Percentiles rank a stretch among this genome's conserved stretches.
These are phyloP conservation scores for Esox lucius DNA, from an alignment of 2,797 vertebrate species.

Conservation along the genomic window DNA sequence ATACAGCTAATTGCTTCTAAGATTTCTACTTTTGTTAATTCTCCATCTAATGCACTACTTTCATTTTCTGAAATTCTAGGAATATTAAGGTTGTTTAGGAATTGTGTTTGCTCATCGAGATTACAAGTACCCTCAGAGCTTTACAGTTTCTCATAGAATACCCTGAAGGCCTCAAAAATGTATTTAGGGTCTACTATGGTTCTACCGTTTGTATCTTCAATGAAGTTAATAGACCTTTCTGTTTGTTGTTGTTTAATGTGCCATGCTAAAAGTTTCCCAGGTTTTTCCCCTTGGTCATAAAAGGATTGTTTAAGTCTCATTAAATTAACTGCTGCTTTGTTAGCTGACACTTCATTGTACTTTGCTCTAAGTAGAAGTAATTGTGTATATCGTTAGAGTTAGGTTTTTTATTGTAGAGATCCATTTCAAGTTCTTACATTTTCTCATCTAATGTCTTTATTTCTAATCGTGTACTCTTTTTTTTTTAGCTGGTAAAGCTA, in stretches of 20 bases:
- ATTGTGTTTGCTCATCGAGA: too few species aligned
- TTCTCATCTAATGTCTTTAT: neutral
- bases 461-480: constrained; percentile 7
- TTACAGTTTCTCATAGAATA: too few species aligned
- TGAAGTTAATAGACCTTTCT: constrained; percentile 15
- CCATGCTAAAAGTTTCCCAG: constrained; percentile 23
- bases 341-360: constrained; percentile 20
- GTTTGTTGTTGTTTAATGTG: constrained; percentile 24
- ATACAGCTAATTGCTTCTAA: constrained; percentile 9
- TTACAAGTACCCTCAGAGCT: too few species aligned
- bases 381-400: neutral
- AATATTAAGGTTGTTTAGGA: too few species aligned
- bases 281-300: constrained; percentile 23
- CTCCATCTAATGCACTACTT: too few species aligned
- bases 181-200: constrained; percentile 18
- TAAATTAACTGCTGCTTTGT: constrained; percentile 13
- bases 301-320: constrained; percentile 19
- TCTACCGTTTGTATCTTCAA: constrained; percentile 8
- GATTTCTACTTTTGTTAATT: too few species aligned
- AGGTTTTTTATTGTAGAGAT: constrained; percentile 14
- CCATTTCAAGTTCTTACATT: neutral
- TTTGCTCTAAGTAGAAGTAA: constrained; percentile 1
- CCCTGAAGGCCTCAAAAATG: constrained; percentile 3
- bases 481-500: too few species aligned
- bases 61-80: too few species aligned